Percentiles rank a stretch among this genome's conserved stretches.
Evolutionary conservation across 2,113 vertebrate genomes (phyloP).

Genomic region (western clawed frog (Xenopus tropicalis)): DNA sequence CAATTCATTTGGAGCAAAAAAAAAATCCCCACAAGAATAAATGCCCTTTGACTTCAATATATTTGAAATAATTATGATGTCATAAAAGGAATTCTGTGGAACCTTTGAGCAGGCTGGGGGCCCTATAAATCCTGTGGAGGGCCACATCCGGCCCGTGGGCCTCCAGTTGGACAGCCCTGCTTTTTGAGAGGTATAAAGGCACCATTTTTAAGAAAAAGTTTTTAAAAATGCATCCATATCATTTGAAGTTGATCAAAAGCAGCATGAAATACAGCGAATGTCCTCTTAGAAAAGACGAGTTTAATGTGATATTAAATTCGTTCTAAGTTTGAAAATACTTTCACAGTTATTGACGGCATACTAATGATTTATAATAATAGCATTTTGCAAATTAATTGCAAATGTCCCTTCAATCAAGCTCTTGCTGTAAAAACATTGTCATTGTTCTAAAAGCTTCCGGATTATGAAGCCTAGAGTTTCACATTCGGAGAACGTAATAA

Average conservation of each 20-base stretch:
- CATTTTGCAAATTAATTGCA: neutral
- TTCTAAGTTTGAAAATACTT: neutral
- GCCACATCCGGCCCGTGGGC: no score
- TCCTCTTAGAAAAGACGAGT: neutral
- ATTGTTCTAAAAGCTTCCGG: neutral
- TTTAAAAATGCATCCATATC: no score
- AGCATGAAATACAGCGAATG: neutral
- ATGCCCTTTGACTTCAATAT: no score
- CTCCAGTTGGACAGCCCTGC: no score
- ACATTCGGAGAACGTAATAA: neutral
- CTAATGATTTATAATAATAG: constrained; percentile 14
- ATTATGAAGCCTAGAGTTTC: neutral
- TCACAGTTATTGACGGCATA: neutral
- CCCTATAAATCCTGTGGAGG: no score
- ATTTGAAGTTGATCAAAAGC: neutral
- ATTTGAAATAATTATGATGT: no score
- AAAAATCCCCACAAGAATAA: no score
- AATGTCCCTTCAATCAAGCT: constrained; percentile 14
- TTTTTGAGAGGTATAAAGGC: no score
- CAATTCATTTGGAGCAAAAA: no score
- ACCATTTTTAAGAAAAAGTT: no score
- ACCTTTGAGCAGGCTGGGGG: no score
- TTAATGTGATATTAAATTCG: neutral
- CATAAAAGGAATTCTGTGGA: no score
- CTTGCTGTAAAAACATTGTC: neutral